Percentiles rank a stretch among this genome's conserved stretches.
Evolutionary conservation across 2,888 invertebrate species (phyloP).

Genomic region (Cyaniris semiargus): DNA sequence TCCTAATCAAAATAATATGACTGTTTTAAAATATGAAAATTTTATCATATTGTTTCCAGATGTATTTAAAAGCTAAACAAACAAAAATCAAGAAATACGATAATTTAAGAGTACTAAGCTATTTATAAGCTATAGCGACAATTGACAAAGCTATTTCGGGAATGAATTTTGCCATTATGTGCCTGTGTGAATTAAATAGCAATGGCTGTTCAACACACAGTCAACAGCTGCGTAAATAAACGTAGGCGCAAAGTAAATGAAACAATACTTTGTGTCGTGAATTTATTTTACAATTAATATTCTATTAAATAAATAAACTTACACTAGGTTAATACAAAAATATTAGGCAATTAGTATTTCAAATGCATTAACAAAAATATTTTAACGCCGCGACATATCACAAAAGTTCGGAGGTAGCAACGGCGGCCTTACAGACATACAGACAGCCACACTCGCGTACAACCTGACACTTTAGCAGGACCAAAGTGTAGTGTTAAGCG

Average conservation of each 20-base stretch:
- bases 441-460: slow-evolving; percentile 1
- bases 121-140: too few relatives aligned
- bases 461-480: not conserved
- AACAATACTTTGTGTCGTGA: not conserved
- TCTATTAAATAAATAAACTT: slow-evolving; percentile 54
- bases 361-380: slow-evolving; percentile 32
- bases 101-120: too few relatives aligned
- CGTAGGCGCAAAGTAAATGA: not conserved
- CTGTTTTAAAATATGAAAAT: too few relatives aligned
- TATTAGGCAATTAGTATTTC: slow-evolving; percentile 55
- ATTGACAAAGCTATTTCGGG: too few relatives aligned
- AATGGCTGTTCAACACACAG: not conserved
- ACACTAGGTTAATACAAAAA: slow-evolving; percentile 53
- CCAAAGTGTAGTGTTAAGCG: slow-evolving; percentile 21
- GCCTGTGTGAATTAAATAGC: not conserved
- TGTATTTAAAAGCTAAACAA: too few relatives aligned
- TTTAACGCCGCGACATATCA: slow-evolving; percentile 43
- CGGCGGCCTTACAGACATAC: slow-evolving; percentile 20
- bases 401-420: slow-evolving; percentile 46
- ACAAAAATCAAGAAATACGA: too few relatives aligned
- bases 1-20: too few relatives aligned
- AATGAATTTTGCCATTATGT: too few relatives aligned
- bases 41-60: too few relatives aligned
- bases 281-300: slow-evolving; percentile 43
- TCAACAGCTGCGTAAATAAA: not conserved